Evolutionary conservation across 2,888 invertebrate genomes (phyloP).

Genomic region (Alviniconcha strummeri): DNA sequence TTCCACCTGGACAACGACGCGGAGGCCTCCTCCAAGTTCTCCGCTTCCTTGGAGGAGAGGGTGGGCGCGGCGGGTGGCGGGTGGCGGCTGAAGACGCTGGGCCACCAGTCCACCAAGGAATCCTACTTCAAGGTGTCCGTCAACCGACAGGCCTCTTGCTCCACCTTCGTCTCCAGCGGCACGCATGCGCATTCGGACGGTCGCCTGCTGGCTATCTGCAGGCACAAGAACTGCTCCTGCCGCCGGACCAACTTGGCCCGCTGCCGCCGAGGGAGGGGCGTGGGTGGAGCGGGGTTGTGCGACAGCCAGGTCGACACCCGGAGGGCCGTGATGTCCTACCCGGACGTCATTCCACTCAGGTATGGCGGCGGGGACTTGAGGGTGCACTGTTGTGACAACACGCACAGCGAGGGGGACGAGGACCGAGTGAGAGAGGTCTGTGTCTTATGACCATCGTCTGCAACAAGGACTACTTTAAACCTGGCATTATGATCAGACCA

Average conservation of each 20-base stretch:
- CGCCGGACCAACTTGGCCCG: conserved; percentile 29
- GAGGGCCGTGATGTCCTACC: conserved; percentile 33
- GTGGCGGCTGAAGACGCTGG: conserved; percentile 25
- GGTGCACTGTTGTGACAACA: conserved; percentile 1
- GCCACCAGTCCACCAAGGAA: conserved; percentile 42
- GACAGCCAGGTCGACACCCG: background rate
- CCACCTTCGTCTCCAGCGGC: conserved; percentile 33
- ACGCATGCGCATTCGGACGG: conserved; percentile 49
- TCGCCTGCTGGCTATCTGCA: conserved; percentile 42
- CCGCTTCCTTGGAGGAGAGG: conserved; percentile 31
- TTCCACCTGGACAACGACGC: background rate
- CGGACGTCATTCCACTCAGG: conserved; percentile 21
- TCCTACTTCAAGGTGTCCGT: conserved; percentile 32
- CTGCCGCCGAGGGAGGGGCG: background rate
- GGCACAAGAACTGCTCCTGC: conserved; percentile 45
- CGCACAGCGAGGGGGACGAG: background rate
- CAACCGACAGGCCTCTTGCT: conserved; percentile 26
- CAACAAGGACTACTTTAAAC: background rate
- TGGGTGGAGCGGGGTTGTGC: background rate
- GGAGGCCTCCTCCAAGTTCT: conserved; percentile 39
- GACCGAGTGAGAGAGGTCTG: conserved; percentile 6
- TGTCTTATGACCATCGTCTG: background rate
- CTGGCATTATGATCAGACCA: background rate
- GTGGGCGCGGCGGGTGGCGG: conserved; percentile 26
- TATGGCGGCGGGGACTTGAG: conserved; percentile 3